Evolutionary conservation across 2,888 invertebrate genomes (phyloP), one percentile per base, ranked within the genome.

Genomic region (Eupithecia insigniata): DNA sequence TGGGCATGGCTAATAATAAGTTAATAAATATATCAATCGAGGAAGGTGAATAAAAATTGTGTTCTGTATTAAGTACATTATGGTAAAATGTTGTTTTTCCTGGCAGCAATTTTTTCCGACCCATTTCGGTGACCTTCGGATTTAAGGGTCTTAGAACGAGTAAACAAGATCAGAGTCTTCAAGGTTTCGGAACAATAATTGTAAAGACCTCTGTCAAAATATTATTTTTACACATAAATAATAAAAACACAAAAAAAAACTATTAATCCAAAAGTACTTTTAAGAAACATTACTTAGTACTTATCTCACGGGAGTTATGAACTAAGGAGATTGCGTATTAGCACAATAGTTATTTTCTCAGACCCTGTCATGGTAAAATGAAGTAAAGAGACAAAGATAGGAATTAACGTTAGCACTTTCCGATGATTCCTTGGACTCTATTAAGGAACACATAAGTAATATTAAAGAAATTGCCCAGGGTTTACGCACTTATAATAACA

Each of bases 101-200:
- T 76, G 32, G 77, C 78, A 32, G 67, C 39, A 64, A 72, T 51
- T 71, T 69, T 71, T 70, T 70, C 73, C 72, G 72, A 71, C 67
- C 81, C 79, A 79, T 69, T 74, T 72, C 73, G 70, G 78, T 80
- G 79, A 79, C 80, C 74, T 79, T 76, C 69, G 66, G 73, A 64
- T 71, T 70, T 66, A 76, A 82, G 76, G 80, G 76, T 79, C 77
- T 2, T 76, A 79, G 79, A 81, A 72, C 74, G 79, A 36, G 76
- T 80, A 82, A 82, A 85, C 81, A 83, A 82, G 77, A 80, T 76
- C 78, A 78, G 68, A 67, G 79, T 73, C 70, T 79, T 79, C 82
- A 85, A 84, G 85, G 85, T 76, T 73, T 18, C 58, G 34, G 26
- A 18, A 39, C 39, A 51, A 74, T 64, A 64, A 43, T 70, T 72